phyloP scores from a whole-genome alignment of 2,888 invertebrate species.

The Bellardia pandia region DNA sequence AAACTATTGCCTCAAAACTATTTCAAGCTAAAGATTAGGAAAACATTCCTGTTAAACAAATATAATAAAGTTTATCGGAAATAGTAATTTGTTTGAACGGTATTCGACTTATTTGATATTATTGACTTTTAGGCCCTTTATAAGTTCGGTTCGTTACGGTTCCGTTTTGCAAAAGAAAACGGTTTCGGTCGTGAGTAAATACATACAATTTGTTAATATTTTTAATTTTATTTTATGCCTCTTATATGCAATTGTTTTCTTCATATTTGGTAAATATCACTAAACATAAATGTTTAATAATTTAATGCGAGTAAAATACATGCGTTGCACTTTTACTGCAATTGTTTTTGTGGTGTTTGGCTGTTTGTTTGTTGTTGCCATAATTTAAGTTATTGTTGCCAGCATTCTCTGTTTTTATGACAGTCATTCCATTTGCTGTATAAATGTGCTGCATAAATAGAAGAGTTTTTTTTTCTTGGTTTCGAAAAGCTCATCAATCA shows the following conservation, averaged over 20 bases:
- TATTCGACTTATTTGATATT: too few species aligned
- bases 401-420: slow-evolving; percentile 45
- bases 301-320: slow-evolving; percentile 32
- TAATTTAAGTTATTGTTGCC: slow-evolving; percentile 5
- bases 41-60: too few species aligned
- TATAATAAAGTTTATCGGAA: too few species aligned
- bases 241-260: slow-evolving; percentile 22
- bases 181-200: too few species aligned
- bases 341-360: background rate
- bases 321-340: slow-evolving; percentile 42
- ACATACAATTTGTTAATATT: too few species aligned
- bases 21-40: too few species aligned
- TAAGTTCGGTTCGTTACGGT: too few species aligned
- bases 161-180: too few species aligned
- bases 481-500: slow-evolving; percentile 71
- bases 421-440: slow-evolving; percentile 27
- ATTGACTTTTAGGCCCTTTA: too few species aligned
- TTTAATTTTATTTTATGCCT: slow-evolving; percentile 1
- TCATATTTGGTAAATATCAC: slow-evolving; percentile 43
- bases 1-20: too few species aligned
- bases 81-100: too few species aligned
- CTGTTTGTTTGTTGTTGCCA: slow-evolving; percentile 22
- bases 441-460: slow-evolving; percentile 50
- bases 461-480: slow-evolving; percentile 45
- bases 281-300: slow-evolving; percentile 52